Evolutionary conservation across 1,140 invertebrate genomes (phyloP).

Genomic region (Zaprionus nigranus): DNA sequence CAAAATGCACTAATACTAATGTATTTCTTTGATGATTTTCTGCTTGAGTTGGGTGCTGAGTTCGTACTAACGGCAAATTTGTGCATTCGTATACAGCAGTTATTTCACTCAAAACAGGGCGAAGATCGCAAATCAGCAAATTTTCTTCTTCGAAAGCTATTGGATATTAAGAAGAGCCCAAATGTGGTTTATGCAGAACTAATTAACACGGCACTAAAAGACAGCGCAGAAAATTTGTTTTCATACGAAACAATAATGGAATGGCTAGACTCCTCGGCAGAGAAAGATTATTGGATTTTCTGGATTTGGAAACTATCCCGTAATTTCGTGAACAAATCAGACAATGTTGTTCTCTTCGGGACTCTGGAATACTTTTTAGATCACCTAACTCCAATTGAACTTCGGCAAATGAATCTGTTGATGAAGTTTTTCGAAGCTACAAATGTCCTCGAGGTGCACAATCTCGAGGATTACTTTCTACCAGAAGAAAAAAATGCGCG

Average conservation of each 20-base stretch:
- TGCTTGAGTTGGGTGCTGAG: constrained; percentile 33
- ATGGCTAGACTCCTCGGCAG: constrained; percentile 82
- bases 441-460: background rate
- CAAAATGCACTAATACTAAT: background rate
- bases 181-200: background rate
- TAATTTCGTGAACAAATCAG: background rate
- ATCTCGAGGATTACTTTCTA: background rate
- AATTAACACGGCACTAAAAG: background rate
- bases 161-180: background rate
- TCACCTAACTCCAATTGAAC: background rate
- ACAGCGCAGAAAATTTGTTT: constrained; percentile 28
- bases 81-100: constrained; percentile 6
- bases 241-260: constrained; percentile 84
- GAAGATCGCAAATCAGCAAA: constrained; percentile 55
- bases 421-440: background rate
- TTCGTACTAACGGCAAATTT: constrained; percentile 21
- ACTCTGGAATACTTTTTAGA: background rate
- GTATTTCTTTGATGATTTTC: constrained; percentile 52
- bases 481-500: background rate
- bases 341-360: background rate
- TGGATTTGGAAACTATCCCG: background rate
- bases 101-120: constrained; percentile 43
- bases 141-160: constrained; percentile 52
- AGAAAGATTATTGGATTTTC: background rate
- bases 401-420: background rate